Percentiles rank a stretch among this genome's conserved stretches.
These are phyloP conservation scores for Rhynchomys soricoides DNA, from an alignment of 2,113 vertebrate genomes.

Conservation along the genomic window DNA sequence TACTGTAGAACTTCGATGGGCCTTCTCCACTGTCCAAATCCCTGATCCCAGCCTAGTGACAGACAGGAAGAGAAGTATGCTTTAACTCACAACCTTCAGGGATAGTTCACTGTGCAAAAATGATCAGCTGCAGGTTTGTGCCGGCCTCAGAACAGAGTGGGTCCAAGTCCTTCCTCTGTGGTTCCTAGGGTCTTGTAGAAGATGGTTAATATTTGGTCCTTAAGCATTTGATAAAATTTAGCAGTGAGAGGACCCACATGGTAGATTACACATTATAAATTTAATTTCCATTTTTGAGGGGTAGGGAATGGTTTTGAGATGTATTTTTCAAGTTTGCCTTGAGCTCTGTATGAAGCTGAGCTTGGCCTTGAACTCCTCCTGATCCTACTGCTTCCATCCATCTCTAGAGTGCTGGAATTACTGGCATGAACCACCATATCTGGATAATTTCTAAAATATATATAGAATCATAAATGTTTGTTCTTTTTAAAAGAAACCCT, in stretches of 20 bases:
- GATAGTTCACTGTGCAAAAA: not conserved
- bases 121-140: not conserved
- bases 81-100: constrained; percentile 25
- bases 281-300: not conserved
- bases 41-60: not conserved
- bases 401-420: not conserved
- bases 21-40: not conserved
- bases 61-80: not conserved
- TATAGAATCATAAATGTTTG: constrained; percentile 19
- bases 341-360: not conserved
- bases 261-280: constrained; percentile 52
- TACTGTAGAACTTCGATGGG: not conserved
- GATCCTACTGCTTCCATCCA: not conserved
- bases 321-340: not conserved
- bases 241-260: constrained; percentile 41
- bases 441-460: constrained; percentile 37
- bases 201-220: constrained; percentile 38
- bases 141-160: not conserved
- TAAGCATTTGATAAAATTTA: constrained; percentile 64
- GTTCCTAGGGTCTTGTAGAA: constrained; percentile 12
- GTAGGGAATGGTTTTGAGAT: not conserved
- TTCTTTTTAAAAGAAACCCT: not conserved
- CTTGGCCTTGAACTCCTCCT: not conserved
- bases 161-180: not conserved
- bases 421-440: not conserved